Evolutionary conservation across 92 coral and sea anemone species (phyloP).

Genomic region (Pocillopora meandrina): DNA sequence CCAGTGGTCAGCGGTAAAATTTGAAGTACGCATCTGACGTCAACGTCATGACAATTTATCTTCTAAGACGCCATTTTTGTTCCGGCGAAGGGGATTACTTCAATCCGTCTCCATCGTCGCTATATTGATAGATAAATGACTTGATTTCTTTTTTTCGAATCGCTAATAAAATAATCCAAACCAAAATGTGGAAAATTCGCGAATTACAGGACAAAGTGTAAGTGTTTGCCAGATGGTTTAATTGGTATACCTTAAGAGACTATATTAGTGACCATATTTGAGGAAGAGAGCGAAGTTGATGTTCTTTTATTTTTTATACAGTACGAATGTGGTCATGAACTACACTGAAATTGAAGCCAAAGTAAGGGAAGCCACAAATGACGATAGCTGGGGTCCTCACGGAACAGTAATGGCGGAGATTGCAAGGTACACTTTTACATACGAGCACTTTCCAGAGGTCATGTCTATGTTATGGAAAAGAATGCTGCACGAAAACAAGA

Average conservation of each 20-base stretch:
- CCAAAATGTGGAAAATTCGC: slow-evolving; percentile 95
- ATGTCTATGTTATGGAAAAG: slow-evolving; percentile 99
- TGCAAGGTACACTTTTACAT: slow-evolving; percentile 92
- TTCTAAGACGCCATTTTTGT: slow-evolving; percentile 72
- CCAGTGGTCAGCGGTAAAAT: not conserved
- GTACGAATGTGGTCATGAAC: slow-evolving; percentile 99
- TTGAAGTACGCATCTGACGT: slow-evolving; percentile 47
- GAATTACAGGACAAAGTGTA: slow-evolving; percentile 97
- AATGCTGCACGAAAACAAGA: slow-evolving; percentile 88
- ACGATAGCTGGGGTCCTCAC: slow-evolving; percentile 99
- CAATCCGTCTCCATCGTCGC: slow-evolving; percentile 77
- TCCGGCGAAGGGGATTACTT: slow-evolving; percentile 8
- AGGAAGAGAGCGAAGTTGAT: not conserved
- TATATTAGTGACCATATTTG: not conserved
- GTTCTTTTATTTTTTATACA: slow-evolving; percentile 19
- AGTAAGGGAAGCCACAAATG: slow-evolving; percentile 99
- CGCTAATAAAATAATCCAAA: slow-evolving; percentile 14
- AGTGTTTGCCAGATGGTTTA: slow-evolving; percentile 35
- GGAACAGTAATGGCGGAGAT: slow-evolving; percentile 94
- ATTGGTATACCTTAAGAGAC: not conserved
- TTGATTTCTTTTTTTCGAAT: not conserved
- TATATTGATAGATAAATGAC: slow-evolving; percentile 16
- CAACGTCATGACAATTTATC: slow-evolving; percentile 38
- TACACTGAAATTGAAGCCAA: slow-evolving; percentile 97
- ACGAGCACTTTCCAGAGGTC: slow-evolving; percentile 98